These are phyloP conservation scores for Beroe ovata DNA, from an alignment of 37 sponge, comb jelly and placozoan genomes.

Conservation along the genomic window DNA sequence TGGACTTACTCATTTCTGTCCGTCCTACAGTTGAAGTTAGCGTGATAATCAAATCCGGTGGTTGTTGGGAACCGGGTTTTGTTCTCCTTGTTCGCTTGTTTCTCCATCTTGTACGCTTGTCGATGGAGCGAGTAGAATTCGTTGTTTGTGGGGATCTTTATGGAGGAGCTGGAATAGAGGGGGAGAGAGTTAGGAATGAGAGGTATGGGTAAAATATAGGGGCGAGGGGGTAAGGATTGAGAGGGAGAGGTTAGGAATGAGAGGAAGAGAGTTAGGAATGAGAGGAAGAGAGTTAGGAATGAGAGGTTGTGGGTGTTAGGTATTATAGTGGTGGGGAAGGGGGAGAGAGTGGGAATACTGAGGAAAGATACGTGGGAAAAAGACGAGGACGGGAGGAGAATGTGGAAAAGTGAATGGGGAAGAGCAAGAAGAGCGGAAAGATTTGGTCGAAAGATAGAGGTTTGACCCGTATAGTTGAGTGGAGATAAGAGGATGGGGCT, in stretches of 20 bases:
- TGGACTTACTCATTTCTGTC: background rate
- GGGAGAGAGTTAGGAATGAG: background rate
- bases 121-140: conserved; percentile 36
- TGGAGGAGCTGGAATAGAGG: conserved; percentile 30
- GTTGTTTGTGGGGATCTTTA: conserved; percentile 65
- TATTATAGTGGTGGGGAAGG: too few relatives aligned
- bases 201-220: background rate
- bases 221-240: background rate
- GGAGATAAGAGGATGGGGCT: too few relatives aligned
- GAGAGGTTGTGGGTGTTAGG: too few relatives aligned
- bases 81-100: conserved; percentile 51
- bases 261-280: too few relatives aligned
- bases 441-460: too few relatives aligned
- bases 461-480: too few relatives aligned
- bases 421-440: too few relatives aligned
- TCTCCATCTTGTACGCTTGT: conserved; percentile 36
- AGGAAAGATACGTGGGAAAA: background rate
- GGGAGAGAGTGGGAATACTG: background rate
- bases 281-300: too few relatives aligned
- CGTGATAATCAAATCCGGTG: background rate
- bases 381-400: too few relatives aligned
- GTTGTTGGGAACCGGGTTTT: conserved; percentile 49
- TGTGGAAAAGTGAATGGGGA: too few relatives aligned
- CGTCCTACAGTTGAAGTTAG: background rate
- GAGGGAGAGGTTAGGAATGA: background rate